Evolutionary conservation across 2,888 invertebrate species (phyloP), one percentile per base, ranked within the genome.

Genomic region (Apamea monoglypha): DNA sequence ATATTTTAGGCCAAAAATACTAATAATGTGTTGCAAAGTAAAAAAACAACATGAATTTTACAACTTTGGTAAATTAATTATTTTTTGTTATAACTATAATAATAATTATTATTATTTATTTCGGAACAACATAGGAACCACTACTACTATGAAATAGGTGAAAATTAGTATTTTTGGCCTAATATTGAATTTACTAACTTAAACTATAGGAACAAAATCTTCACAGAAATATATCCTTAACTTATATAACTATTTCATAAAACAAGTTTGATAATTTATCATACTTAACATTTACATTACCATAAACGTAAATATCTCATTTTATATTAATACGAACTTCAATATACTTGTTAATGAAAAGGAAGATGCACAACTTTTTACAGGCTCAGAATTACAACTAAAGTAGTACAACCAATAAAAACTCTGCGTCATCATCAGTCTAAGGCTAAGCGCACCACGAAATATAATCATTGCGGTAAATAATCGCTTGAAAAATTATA

Each of bases 231-330:
- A 83, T 82, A 81, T 75, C 76, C 75, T 71, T 68, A 77, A 72
- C 68, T 61, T 70, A 75, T 53, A 14, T 53, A 69, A 64, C 29
- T 56, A 76, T 74, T 36, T 74, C 66, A 83, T 21, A 73, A 74
- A 3, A 16, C 71, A 78, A 40, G 77, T 76, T 88, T 94, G 94
- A 94, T 94, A 94, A 94, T 94, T 94, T 94, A 95, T 95, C 95
- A 94, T 95, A 95, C 95, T 84, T 89, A 90, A 80, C 72, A 91
- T 92, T 94, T 92, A 93, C 91, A 90, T 91, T 87, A 82, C 59
- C 83, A 66, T 63, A 82, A 91, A 91, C 89, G 91, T 92, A 92
- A 91, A 91, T 86, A 88, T 86, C 80, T 87, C 79, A 71, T 85
- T 82, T 80, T 36, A 70, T 56, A 59, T 79, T 79, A 85, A 82